Percentiles rank a stretch among this genome's conserved stretches.
phyloP scores from a whole-genome alignment of 2,888 invertebrate genomes.

The Nymphalis urticae region DNA sequence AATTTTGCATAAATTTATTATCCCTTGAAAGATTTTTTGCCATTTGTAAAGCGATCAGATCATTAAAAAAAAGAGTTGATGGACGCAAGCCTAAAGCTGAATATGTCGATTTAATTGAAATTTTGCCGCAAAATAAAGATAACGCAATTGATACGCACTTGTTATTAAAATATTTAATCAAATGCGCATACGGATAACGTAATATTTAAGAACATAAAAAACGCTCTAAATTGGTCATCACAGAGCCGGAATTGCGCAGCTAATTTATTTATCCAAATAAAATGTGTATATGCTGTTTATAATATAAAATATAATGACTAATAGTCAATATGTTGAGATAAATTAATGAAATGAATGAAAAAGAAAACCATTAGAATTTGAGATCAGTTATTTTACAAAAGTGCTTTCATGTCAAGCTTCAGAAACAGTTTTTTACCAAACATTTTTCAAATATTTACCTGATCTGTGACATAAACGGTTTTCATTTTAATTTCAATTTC shows the following conservation, averaged over 20 bases:
- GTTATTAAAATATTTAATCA: conserved; percentile 1
- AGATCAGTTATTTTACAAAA: too few species aligned
- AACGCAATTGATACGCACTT: background rate
- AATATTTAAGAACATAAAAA: background rate
- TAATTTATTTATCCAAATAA: background rate
- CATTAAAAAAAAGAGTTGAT: background rate
- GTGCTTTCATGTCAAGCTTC: too few species aligned
- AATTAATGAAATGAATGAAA: too few species aligned
- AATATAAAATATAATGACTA: too few species aligned
- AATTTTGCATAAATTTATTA: background rate
- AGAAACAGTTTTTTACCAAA: background rate
- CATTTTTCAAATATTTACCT: background rate
- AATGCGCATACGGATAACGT: background rate
- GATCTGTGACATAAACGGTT: too few species aligned
- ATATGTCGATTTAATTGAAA: background rate
- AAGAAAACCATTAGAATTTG: too few species aligned
- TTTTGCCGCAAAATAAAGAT: background rate
- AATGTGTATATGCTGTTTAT: too few species aligned
- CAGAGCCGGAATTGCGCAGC: background rate
- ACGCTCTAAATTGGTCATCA: background rate
- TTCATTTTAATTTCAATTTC: background rate
- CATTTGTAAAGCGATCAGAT: background rate
- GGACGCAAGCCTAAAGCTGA: background rate
- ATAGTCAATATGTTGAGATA: too few species aligned
- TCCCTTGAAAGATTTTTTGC: too few species aligned